phyloP scores from a whole-genome alignment of 64 coral and sea anemone species.

The Montipora capricornis region DNA sequence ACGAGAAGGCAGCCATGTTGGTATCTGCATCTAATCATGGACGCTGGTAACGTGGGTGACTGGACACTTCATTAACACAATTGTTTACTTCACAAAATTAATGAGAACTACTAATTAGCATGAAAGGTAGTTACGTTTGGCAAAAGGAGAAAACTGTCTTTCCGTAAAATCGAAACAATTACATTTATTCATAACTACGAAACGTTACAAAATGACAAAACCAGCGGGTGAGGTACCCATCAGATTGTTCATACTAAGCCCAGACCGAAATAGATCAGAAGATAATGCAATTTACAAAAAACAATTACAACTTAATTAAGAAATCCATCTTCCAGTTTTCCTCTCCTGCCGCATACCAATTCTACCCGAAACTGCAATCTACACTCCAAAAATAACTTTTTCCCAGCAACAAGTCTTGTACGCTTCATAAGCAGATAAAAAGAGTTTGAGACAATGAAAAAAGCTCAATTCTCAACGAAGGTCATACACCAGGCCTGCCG shows the following conservation, averaged over 20 bases:
- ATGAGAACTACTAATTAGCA: too few species aligned
- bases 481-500: constrained; percentile 17
- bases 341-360: too few species aligned
- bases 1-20: too few species aligned
- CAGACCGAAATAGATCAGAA: not conserved
- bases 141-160: too few species aligned
- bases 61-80: too few species aligned
- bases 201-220: not conserved
- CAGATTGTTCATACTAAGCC: not conserved
- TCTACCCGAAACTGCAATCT: not conserved
- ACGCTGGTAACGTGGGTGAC: too few species aligned
- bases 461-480: not conserved
- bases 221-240: not conserved
- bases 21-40: too few species aligned
- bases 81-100: too few species aligned
- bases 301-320: too few species aligned
- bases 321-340: too few species aligned
- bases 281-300: too few species aligned
- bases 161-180: not conserved
- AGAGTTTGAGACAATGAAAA: not conserved
- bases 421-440: not conserved
- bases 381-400: not conserved
- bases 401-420: not conserved
- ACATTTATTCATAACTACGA: not conserved
- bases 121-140: too few species aligned